Conservation (phyloP, 2,113 vertebrate genomes). For the Pavo muticus region DNA sequence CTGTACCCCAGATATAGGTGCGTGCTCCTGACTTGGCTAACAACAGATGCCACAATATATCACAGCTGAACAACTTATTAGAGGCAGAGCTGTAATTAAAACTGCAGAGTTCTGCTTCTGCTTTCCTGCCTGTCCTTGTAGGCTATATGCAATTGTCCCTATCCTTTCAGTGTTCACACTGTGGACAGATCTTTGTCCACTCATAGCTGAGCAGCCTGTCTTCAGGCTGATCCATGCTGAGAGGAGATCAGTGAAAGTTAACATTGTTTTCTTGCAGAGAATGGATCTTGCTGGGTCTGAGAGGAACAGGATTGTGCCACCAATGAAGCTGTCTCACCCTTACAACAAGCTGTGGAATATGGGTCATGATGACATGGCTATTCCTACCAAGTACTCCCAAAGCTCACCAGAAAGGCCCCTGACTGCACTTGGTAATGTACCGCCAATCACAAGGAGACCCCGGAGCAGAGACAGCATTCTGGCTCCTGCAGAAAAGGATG, state of each 20-base stretch:
- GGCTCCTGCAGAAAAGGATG: constrained; percentile 66
- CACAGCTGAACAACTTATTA: background rate
- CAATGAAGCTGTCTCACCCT: constrained; percentile 84
- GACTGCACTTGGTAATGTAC: constrained; percentile 60
- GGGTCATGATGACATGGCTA: constrained; percentile 81
- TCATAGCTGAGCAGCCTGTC: background rate
- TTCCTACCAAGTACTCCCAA: constrained; percentile 75
- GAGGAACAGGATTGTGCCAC: constrained; percentile 81
- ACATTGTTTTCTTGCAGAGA: constrained; percentile 76
- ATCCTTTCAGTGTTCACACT: background rate
- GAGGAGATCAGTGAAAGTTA: background rate
- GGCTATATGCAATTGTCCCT: background rate
- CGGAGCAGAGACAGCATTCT: constrained; percentile 64
- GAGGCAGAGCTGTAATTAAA: background rate
- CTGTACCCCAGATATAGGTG: background rate
- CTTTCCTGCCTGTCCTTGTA: background rate
- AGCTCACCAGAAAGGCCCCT: constrained; percentile 75
- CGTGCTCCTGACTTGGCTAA: background rate
- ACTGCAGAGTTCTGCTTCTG: background rate
- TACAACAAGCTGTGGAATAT: constrained; percentile 90
- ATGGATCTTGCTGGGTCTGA: constrained; percentile 84
- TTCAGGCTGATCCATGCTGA: background rate
- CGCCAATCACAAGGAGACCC: constrained; percentile 53
- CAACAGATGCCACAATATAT: background rate
- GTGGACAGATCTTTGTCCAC: background rate